These are phyloP conservation scores for Morinoia aosen DNA, from an alignment of 2,888 invertebrate genomes.

Conservation along the genomic window DNA sequence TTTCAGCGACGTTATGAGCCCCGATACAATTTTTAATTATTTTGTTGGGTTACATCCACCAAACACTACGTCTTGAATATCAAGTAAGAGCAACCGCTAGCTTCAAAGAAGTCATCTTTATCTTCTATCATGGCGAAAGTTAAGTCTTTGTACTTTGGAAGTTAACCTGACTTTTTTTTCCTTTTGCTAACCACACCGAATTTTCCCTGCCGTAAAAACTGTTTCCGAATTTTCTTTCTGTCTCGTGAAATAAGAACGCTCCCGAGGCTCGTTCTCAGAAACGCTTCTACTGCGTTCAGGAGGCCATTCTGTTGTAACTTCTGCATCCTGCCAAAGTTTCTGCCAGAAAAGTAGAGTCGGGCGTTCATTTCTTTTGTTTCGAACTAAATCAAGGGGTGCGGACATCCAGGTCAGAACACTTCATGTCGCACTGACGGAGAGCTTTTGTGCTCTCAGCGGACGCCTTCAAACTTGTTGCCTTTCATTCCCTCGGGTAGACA, in stretches of 20 bases:
- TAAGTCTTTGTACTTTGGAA: neutral
- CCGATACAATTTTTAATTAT: neutral
- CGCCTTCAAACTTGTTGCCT: neutral
- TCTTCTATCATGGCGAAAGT: neutral
- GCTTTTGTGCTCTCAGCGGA: neutral
- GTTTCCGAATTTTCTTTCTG: neutral
- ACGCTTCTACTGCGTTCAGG: neutral
- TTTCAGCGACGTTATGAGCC: neutral
- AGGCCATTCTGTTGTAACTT: constrained; percentile 38
- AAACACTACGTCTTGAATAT: neutral
- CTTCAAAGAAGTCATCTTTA: neutral
- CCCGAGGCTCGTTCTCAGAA: neutral
- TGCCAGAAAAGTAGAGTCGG: constrained; percentile 25
- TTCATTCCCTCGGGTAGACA: neutral
- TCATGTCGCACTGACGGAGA: neutral
- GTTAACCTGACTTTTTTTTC: neutral
- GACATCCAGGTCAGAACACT: neutral
- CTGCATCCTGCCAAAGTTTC: constrained; percentile 24
- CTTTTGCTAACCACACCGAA: neutral
- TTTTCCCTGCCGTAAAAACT: neutral
- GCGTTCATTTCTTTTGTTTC: constrained; percentile 44
- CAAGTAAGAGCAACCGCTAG: neutral
- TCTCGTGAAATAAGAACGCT: constrained; percentile 8
- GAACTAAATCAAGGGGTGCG: constrained; percentile 34
- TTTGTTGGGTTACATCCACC: neutral